Conservation (phyloP, 2,113 vertebrate species). For the Melozone crissalis region DNA sequence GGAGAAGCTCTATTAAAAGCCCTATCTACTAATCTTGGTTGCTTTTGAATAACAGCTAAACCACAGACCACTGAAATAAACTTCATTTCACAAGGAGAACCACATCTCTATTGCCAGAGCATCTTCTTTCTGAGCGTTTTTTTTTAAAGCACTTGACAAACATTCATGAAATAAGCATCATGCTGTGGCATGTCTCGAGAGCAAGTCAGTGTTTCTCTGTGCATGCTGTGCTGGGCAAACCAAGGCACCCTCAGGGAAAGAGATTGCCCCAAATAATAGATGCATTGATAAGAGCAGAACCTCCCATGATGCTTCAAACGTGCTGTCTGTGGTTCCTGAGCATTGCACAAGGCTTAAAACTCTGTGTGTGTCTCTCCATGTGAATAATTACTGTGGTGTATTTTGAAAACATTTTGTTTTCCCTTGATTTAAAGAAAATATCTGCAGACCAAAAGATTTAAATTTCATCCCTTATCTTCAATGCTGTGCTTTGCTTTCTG, state of each 20-base stretch:
- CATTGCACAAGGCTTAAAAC: not conserved
- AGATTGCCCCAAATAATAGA: conserved; percentile 61
- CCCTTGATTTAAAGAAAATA: not conserved
- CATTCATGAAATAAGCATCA: conserved; percentile 35
- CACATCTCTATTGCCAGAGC: conserved; percentile 53
- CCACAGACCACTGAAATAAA: conserved; percentile 58
- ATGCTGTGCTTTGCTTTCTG: not conserved
- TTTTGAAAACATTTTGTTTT: not conserved
- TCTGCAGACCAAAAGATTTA: not conserved
- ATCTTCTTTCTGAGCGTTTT: conserved; percentile 24
- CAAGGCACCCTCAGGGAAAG: conserved; percentile 24
- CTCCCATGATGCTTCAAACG: conserved; percentile 33
- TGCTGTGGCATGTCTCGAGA: conserved; percentile 46
- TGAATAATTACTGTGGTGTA: not conserved
- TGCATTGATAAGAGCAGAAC: conserved; percentile 52
- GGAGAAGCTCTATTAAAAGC: conserved; percentile 45
- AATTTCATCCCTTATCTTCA: not conserved
- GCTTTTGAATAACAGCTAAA: conserved; percentile 65
- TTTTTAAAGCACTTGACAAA: conserved; percentile 32
- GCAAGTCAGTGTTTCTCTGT: conserved; percentile 30
- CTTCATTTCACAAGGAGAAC: conserved; percentile 48
- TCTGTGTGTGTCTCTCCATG: not conserved
- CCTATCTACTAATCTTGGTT: conserved; percentile 34
- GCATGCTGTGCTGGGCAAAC: conserved; percentile 1
- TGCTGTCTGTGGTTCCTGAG: not conserved